phyloP scores from a whole-genome alignment of 2,888 invertebrate species.

The Synergus umbraculus region DNA sequence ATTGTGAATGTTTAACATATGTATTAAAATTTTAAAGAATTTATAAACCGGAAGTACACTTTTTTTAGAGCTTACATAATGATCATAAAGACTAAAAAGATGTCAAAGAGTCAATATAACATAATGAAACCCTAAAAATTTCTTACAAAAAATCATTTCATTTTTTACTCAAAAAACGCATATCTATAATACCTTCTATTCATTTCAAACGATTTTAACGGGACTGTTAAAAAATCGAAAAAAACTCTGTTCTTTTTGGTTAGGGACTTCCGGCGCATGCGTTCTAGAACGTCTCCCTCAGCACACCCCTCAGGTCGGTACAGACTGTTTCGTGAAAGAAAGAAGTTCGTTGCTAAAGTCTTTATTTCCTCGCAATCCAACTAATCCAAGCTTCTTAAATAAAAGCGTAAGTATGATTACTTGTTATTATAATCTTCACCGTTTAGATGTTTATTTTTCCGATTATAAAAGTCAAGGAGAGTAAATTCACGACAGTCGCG shows the following conservation, averaged over 20 bases:
- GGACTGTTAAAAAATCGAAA: neutral
- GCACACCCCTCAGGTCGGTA: conserved; percentile 42
- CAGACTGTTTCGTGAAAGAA: conserved; percentile 60
- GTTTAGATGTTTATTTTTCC: conserved; percentile 11
- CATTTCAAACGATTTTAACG: neutral
- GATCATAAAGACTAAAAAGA: neutral
- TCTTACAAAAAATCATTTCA: neutral
- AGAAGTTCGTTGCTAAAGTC: conserved; percentile 59
- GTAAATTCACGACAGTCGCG: conserved; percentile 1
- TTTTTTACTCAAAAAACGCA: neutral
- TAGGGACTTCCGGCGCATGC: conserved; percentile 8
- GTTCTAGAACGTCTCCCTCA: conserved; percentile 46
- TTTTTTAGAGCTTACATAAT: too few relatives aligned
- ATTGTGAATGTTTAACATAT: neutral
- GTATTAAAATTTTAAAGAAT: neutral
- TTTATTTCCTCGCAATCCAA: conserved; percentile 60
- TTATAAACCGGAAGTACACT: neutral
- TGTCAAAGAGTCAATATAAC: neutral
- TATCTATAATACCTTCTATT: neutral
- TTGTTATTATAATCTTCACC: conserved; percentile 28
- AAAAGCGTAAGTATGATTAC: conserved; percentile 64
- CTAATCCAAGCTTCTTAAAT: conserved; percentile 54
- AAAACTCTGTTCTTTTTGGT: neutral
- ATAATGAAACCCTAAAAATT: neutral
- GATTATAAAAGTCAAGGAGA: neutral